Percentiles rank a stretch among this genome's conserved stretches.
phyloP scores from a whole-genome alignment of 2,797 vertebrate species.

The Zenarchopterus dispar region DNA sequence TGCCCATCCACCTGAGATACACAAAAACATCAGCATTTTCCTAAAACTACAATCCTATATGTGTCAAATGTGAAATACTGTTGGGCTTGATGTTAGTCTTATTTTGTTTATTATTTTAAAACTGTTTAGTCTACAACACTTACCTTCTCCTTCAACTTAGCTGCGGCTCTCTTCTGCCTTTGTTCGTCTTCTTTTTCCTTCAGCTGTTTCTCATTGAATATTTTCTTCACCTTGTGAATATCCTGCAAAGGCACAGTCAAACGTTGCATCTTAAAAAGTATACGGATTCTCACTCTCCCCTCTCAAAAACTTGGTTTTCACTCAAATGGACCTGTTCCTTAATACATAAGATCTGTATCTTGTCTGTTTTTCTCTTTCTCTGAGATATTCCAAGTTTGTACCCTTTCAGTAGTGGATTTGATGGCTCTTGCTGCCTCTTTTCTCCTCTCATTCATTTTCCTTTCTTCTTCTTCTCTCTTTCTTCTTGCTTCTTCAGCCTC shows the following conservation, averaged over 20 bases:
- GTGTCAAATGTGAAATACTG: background rate
- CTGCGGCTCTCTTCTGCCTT: slow-evolving; percentile 80
- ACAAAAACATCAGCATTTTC: background rate
- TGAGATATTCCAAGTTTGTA: slow-evolving; percentile 45
- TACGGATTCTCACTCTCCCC: background rate
- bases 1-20: slow-evolving; percentile 80
- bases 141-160: slow-evolving; percentile 88
- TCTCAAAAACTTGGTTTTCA: background rate
- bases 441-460: slow-evolving; percentile 82
- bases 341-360: no score
- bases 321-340: no score
- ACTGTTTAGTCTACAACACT: background rate
- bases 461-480: slow-evolving; percentile 76
- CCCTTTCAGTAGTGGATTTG: slow-evolving; percentile 85
- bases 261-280: background rate
- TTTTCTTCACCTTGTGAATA: slow-evolving; percentile 85
- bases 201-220: slow-evolving; percentile 80
- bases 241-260: slow-evolving; percentile 77
- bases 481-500: slow-evolving; percentile 77
- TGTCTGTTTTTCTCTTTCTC: background rate
- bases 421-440: slow-evolving; percentile 79
- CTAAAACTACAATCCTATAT: background rate
- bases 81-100: background rate
- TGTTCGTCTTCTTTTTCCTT: slow-evolving; percentile 82
- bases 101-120: background rate